Evolutionary conservation across 2,113 vertebrate species (phyloP).

Genomic region (Phalacrocorax brasilianus): DNA sequence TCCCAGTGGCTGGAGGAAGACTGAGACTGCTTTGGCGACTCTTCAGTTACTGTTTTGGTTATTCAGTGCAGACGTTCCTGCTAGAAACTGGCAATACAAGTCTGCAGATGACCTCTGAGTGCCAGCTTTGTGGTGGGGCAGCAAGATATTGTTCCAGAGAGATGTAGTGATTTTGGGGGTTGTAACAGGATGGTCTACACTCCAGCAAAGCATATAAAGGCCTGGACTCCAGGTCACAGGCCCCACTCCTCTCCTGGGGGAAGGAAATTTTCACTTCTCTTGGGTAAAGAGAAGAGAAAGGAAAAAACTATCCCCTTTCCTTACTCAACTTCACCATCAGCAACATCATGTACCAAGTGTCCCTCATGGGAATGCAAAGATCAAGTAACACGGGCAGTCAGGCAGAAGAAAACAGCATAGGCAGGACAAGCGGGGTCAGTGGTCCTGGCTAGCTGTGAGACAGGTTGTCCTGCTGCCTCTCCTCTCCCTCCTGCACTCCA

Average conservation of each 20-base stretch:
- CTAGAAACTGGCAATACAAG: accelerated
- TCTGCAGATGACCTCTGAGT: neutral
- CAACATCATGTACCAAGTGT: accelerated
- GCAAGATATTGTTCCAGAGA: neutral
- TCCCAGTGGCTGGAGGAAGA: neutral
- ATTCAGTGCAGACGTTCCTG: neutral
- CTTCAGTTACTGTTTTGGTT: neutral
- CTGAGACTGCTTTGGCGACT: neutral
- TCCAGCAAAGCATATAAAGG: neutral
- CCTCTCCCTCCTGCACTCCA: neutral
- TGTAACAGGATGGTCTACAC: accelerated
- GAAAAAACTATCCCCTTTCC: neutral
- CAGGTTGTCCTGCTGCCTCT: neutral
- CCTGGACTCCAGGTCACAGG: neutral
- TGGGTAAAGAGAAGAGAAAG: neutral
- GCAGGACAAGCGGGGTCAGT: neutral
- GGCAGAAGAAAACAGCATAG: neutral
- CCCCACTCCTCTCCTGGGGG: neutral
- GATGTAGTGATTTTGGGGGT: neutral
- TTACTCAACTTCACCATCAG: neutral
- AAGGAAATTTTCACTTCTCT: neutral
- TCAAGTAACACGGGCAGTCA: neutral
- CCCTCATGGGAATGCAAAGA: neutral
- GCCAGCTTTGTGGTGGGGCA: neutral
- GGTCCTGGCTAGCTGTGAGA: neutral